Evolutionary conservation across 2,113 vertebrate species (phyloP).

Genomic region (Thomomys bottae): DNA sequence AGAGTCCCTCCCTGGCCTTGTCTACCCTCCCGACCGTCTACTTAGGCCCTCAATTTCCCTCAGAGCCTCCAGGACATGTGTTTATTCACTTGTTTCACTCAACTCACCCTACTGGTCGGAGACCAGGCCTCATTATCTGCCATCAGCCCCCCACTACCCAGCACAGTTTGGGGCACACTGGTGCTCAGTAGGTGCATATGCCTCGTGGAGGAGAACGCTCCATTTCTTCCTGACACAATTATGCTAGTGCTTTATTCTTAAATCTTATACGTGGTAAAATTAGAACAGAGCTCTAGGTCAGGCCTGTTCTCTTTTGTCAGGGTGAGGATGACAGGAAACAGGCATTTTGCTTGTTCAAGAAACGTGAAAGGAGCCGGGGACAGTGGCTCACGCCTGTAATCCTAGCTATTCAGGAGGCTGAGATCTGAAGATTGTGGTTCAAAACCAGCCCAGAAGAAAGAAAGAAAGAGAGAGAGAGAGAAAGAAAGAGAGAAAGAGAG

Average conservation of each 20-base stretch:
- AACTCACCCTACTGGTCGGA: not conserved
- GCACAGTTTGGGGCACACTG: not conserved
- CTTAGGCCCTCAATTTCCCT: not conserved
- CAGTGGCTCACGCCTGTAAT: no score
- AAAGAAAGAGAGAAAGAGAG: no score
- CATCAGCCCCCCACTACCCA: not conserved
- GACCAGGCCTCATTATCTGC: not conserved
- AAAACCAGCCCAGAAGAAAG: no score
- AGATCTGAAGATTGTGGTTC: no score
- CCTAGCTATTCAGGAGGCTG: no score
- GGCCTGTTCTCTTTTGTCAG: not conserved
- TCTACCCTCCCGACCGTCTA: not conserved
- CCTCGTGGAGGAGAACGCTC: slow-evolving; percentile 22
- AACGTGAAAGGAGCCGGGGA: no score
- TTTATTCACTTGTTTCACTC: not conserved
- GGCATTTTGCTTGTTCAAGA: not conserved
- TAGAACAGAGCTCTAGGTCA: not conserved
- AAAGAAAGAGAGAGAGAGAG: no score
- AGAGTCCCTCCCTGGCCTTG: not conserved
- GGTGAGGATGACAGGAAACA: not conserved
- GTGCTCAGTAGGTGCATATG: not conserved
- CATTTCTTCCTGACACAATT: slow-evolving; percentile 42
- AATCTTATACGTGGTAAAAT: slow-evolving; percentile 35
- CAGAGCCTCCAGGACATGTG: not conserved
- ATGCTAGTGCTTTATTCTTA: not conserved